These are phyloP conservation scores for Bubalus kerabau DNA, from an alignment of 2,113 vertebrate genomes.

Conservation along the genomic window DNA sequence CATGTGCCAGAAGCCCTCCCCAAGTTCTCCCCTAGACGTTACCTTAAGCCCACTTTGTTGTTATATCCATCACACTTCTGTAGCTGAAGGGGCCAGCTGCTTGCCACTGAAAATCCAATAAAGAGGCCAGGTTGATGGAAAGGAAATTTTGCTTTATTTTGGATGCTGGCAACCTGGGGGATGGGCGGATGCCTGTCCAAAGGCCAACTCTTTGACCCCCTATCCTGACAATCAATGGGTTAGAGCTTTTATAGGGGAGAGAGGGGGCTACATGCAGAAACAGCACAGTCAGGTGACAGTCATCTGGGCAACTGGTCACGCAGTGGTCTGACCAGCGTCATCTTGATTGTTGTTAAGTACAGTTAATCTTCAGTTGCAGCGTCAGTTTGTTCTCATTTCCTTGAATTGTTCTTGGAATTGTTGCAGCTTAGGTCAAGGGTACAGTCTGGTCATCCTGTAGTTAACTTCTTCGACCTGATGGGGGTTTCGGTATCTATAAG, in stretches of 20 bases:
- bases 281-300: neutral
- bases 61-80: neutral
- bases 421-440: neutral
- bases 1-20: neutral
- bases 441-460: neutral
- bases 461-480: neutral
- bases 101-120: neutral
- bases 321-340: neutral
- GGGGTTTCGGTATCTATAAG: neutral
- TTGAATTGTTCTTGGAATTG: neutral
- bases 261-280: neutral
- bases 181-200: fast-evolving
- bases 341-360: neutral
- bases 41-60: neutral
- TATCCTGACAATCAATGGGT: neutral
- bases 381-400: no score
- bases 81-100: neutral
- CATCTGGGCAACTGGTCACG: neutral
- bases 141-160: neutral
- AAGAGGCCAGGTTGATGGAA: neutral
- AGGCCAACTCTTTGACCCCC: neutral
- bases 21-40: neutral
- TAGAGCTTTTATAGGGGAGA: neutral
- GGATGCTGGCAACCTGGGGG: neutral
- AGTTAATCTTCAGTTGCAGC: no score